Evolutionary conservation across 2,888 invertebrate genomes (phyloP).

Genomic region (Zootermopsis nevadensis): DNA sequence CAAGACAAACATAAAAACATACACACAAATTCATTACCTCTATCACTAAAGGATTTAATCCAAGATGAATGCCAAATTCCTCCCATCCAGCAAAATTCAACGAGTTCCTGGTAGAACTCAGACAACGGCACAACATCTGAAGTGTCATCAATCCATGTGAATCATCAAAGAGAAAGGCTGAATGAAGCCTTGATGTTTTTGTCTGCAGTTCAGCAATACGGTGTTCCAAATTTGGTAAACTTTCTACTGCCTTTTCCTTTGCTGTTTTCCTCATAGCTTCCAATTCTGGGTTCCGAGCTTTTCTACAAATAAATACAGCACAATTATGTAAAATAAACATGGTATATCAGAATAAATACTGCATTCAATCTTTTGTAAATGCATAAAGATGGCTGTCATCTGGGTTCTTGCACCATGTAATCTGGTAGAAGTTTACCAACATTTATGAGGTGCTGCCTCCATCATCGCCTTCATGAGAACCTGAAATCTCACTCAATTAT

Average conservation of each 20-base stretch:
- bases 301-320: background rate
- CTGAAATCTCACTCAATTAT: no score
- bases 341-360: no score
- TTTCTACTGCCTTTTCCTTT: background rate
- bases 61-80: slow-evolving; percentile 1
- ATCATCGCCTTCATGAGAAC: no score
- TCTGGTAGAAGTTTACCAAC: no score
- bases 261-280: background rate
- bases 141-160: background rate
- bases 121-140: background rate
- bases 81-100: background rate
- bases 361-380: no score
- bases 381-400: no score
- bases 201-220: background rate
- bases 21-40: background rate
- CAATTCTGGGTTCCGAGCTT: background rate
- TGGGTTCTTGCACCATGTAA: no score
- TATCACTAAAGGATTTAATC: background rate
- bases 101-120: background rate
- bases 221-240: background rate
- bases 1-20: background rate
- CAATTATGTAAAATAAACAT: no score
- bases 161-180: slow-evolving; percentile 4
- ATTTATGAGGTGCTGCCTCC: no score
- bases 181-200: background rate